phyloP scores from a whole-genome alignment of 35 echinoderm and acorn worm species.

The Patiria miniata region DNA sequence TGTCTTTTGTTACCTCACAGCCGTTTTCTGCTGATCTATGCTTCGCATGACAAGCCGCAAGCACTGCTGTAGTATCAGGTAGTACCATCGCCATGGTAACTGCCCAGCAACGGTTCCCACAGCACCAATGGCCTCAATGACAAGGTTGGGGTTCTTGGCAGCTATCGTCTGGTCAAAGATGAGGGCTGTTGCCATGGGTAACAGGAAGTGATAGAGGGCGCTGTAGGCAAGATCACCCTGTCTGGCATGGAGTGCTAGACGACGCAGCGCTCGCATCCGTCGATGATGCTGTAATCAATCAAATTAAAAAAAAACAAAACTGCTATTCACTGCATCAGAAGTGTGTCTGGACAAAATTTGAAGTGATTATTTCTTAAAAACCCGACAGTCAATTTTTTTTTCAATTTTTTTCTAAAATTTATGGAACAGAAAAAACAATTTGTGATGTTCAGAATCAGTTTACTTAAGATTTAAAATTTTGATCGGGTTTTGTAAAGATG shows the following conservation, averaged over 20 bases:
- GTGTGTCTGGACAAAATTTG: too few relatives aligned
- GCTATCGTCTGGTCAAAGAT: constrained; percentile 79
- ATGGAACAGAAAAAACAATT: too few relatives aligned
- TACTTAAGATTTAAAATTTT: too few relatives aligned
- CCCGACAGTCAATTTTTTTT: too few relatives aligned
- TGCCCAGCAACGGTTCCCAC: constrained; percentile 78
- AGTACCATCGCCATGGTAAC: constrained; percentile 82
- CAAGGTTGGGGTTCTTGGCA: constrained; percentile 76
- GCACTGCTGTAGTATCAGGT: constrained; percentile 79
- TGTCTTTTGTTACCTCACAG: constrained; percentile 97
- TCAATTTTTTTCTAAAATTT: too few relatives aligned
- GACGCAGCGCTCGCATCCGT: constrained; percentile 78
- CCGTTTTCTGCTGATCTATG: constrained; percentile 75
- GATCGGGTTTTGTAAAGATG: too few relatives aligned
- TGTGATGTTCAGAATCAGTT: too few relatives aligned
- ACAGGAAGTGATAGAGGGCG: constrained; percentile 67
- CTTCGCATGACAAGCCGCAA: constrained; percentile 69
- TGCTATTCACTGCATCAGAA: too few relatives aligned
- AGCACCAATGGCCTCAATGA: constrained; percentile 77
- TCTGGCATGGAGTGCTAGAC: constrained; percentile 67
- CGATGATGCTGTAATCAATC: constrained; percentile 67
- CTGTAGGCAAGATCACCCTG: constrained; percentile 44
- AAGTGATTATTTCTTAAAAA: too few relatives aligned
- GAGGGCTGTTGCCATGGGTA: constrained; percentile 74
- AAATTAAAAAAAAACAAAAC: too few relatives aligned